phyloP scores from a whole-genome alignment of 2,888 invertebrate genomes.

The Cybosia mesomella region DNA sequence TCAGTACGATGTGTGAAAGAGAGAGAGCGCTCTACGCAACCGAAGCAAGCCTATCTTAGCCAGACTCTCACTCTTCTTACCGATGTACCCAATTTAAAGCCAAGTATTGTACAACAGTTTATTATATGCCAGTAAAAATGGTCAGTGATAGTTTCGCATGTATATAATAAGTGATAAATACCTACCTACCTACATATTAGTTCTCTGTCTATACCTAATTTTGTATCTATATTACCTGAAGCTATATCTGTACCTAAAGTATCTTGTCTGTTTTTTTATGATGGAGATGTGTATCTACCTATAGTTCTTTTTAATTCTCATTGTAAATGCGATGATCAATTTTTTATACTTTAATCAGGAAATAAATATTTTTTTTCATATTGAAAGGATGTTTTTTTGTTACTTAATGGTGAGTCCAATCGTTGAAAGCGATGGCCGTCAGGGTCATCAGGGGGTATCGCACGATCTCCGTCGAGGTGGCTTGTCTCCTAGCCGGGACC shows the following conservation, averaged over 20 bases:
- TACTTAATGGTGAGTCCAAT: not conserved
- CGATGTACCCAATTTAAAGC: too few species aligned
- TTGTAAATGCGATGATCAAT: conserved; percentile 52
- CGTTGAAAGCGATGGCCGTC: too few species aligned
- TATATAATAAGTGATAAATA: not conserved
- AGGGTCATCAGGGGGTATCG: too few species aligned
- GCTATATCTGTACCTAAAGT: conserved; percentile 36
- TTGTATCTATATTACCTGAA: conserved; percentile 39
- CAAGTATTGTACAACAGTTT: too few species aligned
- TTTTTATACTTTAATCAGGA: conserved; percentile 64
- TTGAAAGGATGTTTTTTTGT: conserved; percentile 51
- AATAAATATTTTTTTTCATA: conserved; percentile 71
- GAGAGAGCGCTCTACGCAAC: too few species aligned
- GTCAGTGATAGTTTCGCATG: conserved; percentile 1
- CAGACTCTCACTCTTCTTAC: too few species aligned
- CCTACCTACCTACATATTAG: not conserved
- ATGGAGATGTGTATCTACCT: too few species aligned
- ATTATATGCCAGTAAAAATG: not conserved
- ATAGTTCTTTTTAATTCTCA: conserved; percentile 58
- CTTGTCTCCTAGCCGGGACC: too few species aligned
- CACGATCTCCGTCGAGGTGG: too few species aligned
- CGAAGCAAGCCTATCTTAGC: too few species aligned
- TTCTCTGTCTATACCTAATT: conserved; percentile 7
- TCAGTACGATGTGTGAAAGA: too few species aligned
- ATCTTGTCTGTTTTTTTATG: conserved; percentile 43